These are phyloP conservation scores for Aviceda subcristata DNA, from an alignment of 2,113 vertebrate genomes.

Conservation along the genomic window DNA sequence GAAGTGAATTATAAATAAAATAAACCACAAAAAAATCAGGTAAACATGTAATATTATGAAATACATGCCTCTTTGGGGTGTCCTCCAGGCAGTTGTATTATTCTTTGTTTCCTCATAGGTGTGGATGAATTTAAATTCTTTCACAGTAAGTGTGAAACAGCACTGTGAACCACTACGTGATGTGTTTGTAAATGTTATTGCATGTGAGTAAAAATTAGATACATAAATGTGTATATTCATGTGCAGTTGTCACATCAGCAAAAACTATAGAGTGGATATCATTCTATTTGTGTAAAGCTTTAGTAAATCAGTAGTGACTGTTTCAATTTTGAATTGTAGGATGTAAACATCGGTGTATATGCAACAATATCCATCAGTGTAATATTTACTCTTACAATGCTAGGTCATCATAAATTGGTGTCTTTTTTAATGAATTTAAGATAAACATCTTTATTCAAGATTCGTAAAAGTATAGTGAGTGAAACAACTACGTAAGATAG, in stretches of 20 bases:
- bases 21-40: background rate
- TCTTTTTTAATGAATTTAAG: background rate
- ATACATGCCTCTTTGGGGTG: background rate
- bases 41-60: background rate
- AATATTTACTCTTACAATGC: background rate
- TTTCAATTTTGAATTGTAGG: background rate
- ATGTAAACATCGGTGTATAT: background rate
- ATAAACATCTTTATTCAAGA: background rate
- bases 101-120: background rate
- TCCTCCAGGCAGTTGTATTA: accelerated
- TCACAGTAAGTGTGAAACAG: background rate
- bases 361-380: background rate
- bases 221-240: background rate
- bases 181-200: background rate
- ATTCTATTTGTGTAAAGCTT: background rate
- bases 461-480: background rate
- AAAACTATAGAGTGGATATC: background rate
- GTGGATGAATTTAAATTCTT: background rate
- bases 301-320: background rate
- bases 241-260: background rate
- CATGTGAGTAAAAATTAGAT: background rate
- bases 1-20: background rate
- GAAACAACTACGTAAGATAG: background rate
- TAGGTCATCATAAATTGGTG: background rate
- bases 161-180: background rate